phyloP scores from a whole-genome alignment of 2,797 vertebrate genomes.

The Eulemur rubriventer region DNA sequence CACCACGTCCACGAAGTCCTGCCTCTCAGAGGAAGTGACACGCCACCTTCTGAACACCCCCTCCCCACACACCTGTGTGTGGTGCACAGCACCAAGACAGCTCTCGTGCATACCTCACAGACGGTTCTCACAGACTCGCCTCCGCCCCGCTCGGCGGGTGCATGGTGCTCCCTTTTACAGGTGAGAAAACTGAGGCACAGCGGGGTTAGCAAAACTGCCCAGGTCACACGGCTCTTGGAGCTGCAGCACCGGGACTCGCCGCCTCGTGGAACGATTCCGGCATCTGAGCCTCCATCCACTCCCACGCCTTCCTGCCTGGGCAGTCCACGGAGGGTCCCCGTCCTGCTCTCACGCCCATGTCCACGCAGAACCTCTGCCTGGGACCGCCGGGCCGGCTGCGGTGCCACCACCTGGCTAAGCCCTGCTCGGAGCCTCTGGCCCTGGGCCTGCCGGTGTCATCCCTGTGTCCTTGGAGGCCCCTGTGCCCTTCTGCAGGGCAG shows the following conservation, averaged over 20 bases:
- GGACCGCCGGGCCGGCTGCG: background rate
- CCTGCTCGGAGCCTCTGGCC: background rate
- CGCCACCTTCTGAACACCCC: background rate
- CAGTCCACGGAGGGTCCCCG: background rate
- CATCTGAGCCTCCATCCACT: background rate
- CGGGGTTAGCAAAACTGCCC: too few species aligned
- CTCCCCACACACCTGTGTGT: too few species aligned
- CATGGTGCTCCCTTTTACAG: too few species aligned
- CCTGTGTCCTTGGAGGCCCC: background rate
- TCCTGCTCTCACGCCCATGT: background rate
- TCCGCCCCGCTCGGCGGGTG: fast-evolving
- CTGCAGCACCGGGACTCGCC: too few species aligned
- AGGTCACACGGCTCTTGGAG: background rate
- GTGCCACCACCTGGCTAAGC: background rate
- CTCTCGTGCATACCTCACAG: too few species aligned
- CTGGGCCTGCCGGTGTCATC: background rate
- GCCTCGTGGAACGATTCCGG: background rate
- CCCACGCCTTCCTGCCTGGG: fast-evolving
- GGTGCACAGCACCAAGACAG: background rate
- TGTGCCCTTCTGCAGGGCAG: background rate
- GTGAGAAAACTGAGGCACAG: background rate
- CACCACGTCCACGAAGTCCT: background rate
- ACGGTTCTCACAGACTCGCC: too few species aligned
- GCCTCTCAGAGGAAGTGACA: background rate
- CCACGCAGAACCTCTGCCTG: too few species aligned